Evolutionary conservation across 2,888 invertebrate species (phyloP).

Genomic region (Atrina japonica): DNA sequence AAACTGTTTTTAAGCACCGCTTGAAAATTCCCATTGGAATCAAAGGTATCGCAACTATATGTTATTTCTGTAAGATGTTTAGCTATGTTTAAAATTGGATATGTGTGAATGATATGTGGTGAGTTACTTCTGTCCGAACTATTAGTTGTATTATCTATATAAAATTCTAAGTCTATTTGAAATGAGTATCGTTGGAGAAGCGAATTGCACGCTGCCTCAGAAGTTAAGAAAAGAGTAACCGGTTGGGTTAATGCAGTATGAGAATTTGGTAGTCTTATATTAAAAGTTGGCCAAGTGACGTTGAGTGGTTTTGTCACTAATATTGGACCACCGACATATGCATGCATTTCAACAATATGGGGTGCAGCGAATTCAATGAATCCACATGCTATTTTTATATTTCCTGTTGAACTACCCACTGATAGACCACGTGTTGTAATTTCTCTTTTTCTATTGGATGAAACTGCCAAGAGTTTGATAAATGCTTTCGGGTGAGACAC

Average conservation of each 20-base stretch:
- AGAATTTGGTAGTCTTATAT: constrained; percentile 56
- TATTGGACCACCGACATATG: constrained; percentile 63
- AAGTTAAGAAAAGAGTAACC: constrained; percentile 59
- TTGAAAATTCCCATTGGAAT: constrained; percentile 71
- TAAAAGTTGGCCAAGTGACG: constrained; percentile 68
- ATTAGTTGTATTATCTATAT: constrained; percentile 34
- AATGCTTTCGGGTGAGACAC: constrained; percentile 69
- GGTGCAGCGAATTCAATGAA: constrained; percentile 72
- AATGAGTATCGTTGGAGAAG: constrained; percentile 60
- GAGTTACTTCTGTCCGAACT: constrained; percentile 38
- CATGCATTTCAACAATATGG: constrained; percentile 68
- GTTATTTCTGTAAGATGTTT: constrained; percentile 12
- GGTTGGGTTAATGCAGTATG: constrained; percentile 66
- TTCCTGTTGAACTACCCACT: constrained; percentile 55
- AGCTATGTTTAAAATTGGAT: constrained; percentile 40
- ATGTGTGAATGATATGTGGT: constrained; percentile 41
- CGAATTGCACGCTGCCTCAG: constrained; percentile 65
- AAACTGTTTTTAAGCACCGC: constrained; percentile 64
- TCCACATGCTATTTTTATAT: constrained; percentile 69
- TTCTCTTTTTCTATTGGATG: constrained; percentile 48
- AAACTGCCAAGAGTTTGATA: constrained; percentile 64
- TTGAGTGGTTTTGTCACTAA: constrained; percentile 56
- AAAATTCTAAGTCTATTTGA: constrained; percentile 58
- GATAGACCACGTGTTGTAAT: constrained; percentile 65
- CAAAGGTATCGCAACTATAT: constrained; percentile 67